Percentiles rank a stretch among this genome's conserved stretches.
These are phyloP conservation scores for Miniopterus natalensis DNA, from an alignment of 2,113 vertebrate species.

Conservation along the genomic window DNA sequence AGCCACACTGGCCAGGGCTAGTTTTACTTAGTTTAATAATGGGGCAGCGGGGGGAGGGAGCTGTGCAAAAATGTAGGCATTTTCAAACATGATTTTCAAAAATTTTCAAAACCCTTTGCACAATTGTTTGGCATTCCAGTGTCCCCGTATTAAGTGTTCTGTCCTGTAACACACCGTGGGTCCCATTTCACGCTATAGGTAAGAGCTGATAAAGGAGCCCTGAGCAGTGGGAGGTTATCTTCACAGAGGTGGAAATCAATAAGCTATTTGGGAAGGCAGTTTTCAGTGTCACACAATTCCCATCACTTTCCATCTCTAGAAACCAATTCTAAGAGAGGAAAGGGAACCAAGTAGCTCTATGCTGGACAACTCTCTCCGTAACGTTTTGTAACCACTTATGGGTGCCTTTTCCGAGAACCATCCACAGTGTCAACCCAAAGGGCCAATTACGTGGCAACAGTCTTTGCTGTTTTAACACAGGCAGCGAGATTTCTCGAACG, in stretches of 20 bases:
- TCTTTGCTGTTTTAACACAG: not conserved
- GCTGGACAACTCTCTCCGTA: not conserved
- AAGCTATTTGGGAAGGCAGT: not conserved
- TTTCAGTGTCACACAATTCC: not conserved
- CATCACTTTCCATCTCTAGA: not conserved
- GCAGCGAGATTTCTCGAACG: not conserved
- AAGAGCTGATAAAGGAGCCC: too few species aligned
- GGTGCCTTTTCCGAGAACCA: not conserved
- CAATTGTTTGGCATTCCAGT: not conserved
- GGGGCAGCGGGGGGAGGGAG: not conserved
- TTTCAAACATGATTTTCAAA: not conserved
- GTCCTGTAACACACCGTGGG: fast-evolving
- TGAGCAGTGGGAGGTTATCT: not conserved
- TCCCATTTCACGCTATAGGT: not conserved
- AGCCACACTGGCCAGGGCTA: not conserved
- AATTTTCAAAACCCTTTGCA: not conserved
- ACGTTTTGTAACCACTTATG: not conserved
- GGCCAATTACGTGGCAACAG: not conserved
- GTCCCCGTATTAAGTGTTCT: not conserved
- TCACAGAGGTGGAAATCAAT: not conserved
- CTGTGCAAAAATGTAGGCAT: not conserved
- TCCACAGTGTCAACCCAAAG: not conserved
- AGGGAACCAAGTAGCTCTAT: not conserved
- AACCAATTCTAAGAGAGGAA: constrained; percentile 38
- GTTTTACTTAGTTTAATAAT: not conserved